Evolutionary conservation across 2,113 vertebrate genomes (phyloP), one percentile per base, ranked within the genome.

Genomic region (Saccopteryx leptura): DNA sequence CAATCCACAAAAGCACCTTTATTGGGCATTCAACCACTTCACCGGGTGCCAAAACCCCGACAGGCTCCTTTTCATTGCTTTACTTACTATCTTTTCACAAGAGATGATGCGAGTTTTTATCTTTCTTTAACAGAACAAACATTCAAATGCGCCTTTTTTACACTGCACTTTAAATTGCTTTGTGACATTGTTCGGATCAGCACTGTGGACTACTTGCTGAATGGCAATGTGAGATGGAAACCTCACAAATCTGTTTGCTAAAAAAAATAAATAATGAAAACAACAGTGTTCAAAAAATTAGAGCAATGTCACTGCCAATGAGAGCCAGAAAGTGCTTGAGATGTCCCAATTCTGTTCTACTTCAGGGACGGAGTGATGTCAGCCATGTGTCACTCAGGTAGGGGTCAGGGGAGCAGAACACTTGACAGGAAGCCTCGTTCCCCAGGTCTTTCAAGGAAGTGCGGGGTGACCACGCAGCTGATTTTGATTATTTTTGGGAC

Each of bases 1-100:
- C 94, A 79, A 88, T 58, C 97, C 97, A 98, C 98, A 98, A 95
- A 96, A 96, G 97, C 76, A 97, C 97, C 97, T 98, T 98, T 75
- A 97, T 23, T 46, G 81, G 94, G 94, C 97, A 94, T 31, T 96
- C 81, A 94, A 94, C 93, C 96, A 93, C 4, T 60, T 88, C 74
- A 60, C 56, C 69, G 74, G 76, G 88, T 92, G 96, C 98, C 97
- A 97, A 98, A 97, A 89, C 92, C 60, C 95, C 31, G 88, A 98
- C 96, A 98, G 92, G 72, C 97, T 94, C 97, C 97, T 97, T 96
- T 94, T 75, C 90, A 97, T 96, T 76, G 97, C 96, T 97, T 95
- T 94, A 78, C 80, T 97, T 95, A 88, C 92, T 95, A 92, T 96
- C 82, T 82, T 97, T 90, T 93, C 93, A 97, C 95, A 94, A 52